These are phyloP conservation scores for Zaprionus ghesquierei DNA, from an alignment of 1,140 invertebrate genomes.

Conservation along the genomic window DNA sequence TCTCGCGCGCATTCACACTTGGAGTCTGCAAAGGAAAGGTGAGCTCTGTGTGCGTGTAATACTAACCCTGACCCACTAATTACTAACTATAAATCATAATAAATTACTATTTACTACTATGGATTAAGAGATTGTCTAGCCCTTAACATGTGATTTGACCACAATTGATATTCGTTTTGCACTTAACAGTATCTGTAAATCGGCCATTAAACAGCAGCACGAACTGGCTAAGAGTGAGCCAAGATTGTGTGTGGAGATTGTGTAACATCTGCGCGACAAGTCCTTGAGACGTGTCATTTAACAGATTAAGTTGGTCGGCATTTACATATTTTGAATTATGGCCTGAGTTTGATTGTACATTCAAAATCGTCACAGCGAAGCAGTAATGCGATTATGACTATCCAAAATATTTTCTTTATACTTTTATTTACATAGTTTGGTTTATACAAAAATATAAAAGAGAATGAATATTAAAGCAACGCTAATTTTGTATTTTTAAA, in stretches of 20 bases:
- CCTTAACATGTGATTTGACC: constrained; percentile 5
- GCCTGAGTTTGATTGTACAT: background rate
- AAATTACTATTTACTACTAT: constrained; percentile 21
- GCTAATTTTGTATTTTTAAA: too few species aligned
- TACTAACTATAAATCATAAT: constrained; percentile 23
- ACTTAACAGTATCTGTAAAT: constrained; percentile 10
- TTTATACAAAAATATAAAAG: too few species aligned
- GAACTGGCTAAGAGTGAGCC: background rate
- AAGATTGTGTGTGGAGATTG: background rate
- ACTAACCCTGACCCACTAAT: constrained; percentile 45
- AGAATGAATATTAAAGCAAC: too few species aligned
- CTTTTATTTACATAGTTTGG: background rate
- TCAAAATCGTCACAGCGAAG: background rate
- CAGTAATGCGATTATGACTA: background rate
- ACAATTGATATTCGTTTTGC: constrained; percentile 4
- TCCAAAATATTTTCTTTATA: background rate
- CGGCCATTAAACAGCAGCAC: background rate
- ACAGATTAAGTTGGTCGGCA: background rate
- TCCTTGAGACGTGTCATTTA: constrained; percentile 17
- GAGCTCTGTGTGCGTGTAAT: background rate
- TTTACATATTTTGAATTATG: constrained; percentile 13
- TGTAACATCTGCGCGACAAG: constrained; percentile 6
- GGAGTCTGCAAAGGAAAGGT: constrained; percentile 12
- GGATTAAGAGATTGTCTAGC: constrained; percentile 33
- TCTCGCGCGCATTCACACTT: background rate